Conservation (phyloP, 2,888 invertebrate genomes). For the Melanargia galathea region DNA sequence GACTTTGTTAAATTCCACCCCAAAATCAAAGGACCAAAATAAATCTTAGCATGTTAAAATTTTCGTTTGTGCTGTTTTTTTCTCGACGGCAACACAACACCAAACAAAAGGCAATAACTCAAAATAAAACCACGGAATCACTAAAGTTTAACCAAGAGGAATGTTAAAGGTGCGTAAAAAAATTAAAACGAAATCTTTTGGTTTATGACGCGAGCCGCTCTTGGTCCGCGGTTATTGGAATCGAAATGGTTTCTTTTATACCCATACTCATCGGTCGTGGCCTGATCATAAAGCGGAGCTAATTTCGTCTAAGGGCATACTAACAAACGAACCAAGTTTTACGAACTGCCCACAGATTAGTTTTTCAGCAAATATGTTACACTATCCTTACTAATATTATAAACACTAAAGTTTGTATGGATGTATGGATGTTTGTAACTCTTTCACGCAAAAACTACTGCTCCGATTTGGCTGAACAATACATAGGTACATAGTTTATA, state of each 20-base stretch:
- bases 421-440: too few species aligned
- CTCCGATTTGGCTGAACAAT: too few species aligned
- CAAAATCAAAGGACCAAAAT: not conserved
- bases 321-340: not conserved
- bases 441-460: too few species aligned
- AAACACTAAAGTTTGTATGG: too few species aligned
- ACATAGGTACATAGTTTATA: too few species aligned
- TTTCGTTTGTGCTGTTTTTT: constrained; percentile 6
- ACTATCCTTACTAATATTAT: too few species aligned
- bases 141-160: constrained; percentile 47
- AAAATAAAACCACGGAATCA: constrained; percentile 50
- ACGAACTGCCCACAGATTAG: constrained; percentile 4
- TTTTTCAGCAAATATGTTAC: too few species aligned
- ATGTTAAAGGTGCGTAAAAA: constrained; percentile 39
- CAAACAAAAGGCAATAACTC: constrained; percentile 56
- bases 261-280: constrained; percentile 15
- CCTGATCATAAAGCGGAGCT: constrained; percentile 13
- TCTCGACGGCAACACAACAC: constrained; percentile 11
- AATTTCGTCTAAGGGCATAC: constrained; percentile 4
- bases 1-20: too few species aligned
- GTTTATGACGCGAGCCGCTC: constrained; percentile 35
- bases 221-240: constrained; percentile 20
- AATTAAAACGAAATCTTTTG: constrained; percentile 34
- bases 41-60: constrained; percentile 4
- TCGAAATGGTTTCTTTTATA: constrained; percentile 19